Evolutionary conservation across 1,140 invertebrate genomes (phyloP), one percentile per base, ranked within the genome.

Genomic region (Drosophila elegans): DNA sequence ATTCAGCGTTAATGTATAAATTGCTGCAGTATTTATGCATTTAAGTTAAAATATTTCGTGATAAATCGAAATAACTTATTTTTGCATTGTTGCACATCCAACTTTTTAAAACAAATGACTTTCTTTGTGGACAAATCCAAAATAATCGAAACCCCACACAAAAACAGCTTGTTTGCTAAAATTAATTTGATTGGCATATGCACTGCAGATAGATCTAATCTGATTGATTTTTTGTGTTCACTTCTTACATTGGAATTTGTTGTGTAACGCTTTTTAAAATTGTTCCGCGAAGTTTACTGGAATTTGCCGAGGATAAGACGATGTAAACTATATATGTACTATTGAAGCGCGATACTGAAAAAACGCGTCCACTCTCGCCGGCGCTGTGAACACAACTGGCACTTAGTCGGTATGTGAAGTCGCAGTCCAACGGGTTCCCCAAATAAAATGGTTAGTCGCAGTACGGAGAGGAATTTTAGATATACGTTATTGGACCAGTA

Each of bases 311-410:
- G 42, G 63, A 55, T 46, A 67, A 16, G 27, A n/a, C 51, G 52
- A 57, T 63, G 71, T 68, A 64, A 57, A 83, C 3, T 27, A n/a
- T 32, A 32, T 32, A 25, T 62, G 60, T 59, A 45, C 41, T 75
- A 48, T 13, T n/a, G 21, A 60, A 46, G 46, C 48, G 39, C 29
- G 29, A 32, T 6, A 32, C 38, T 57, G 56, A 36, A 45, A 16
- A 41, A 69, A 79, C 75, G 64, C 76, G 80, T 75, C 80, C 71
- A 80, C 74, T 57, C 80, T 84, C 68, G 39, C 44, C 80, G 59
- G 56, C 80, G 75, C 67, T 63, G 48, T 78, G 64, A 78, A 84
- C 75, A 66, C 80, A 75, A 84, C 80, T 83, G 80, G 69, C 53
- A 63, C 44, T 48, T 36, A 25, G 21, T 56, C 21, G 16, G 16